Percentiles rank a stretch among this genome's conserved stretches.
Evolutionary conservation across 2,797 vertebrate genomes (phyloP).

Genomic region (Manis javanica): DNA sequence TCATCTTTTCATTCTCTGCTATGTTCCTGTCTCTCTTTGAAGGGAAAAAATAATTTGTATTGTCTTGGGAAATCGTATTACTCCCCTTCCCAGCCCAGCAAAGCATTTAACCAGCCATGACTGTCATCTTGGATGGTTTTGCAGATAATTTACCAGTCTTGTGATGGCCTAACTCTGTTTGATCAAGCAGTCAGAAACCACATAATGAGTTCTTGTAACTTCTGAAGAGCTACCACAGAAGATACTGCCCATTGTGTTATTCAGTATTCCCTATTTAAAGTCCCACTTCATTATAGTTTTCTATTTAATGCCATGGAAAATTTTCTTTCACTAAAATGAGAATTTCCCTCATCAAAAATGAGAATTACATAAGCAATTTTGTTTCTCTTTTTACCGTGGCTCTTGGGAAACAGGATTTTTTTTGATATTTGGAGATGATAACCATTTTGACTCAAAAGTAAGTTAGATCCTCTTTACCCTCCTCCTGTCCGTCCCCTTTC

Average conservation of each 20-base stretch:
- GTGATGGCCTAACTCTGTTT: not conserved
- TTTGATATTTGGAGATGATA: constrained; percentile 47
- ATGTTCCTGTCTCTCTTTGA: constrained; percentile 44
- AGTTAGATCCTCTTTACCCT: not conserved
- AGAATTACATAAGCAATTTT: constrained; percentile 3
- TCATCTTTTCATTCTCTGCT: not conserved
- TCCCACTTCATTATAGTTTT: constrained; percentile 51
- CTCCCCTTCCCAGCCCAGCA: not conserved
- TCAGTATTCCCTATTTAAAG: not conserved
- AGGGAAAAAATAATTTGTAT: not conserved
- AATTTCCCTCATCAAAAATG: constrained; percentile 46
- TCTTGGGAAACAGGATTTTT: constrained; percentile 38
- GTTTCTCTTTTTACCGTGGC: constrained; percentile 31
- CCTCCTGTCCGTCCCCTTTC: not conserved
- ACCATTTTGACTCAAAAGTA: not conserved
- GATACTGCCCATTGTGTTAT: not conserved
- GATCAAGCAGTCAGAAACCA: not conserved
- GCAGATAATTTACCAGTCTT: not conserved
- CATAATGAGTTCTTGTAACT: not conserved
- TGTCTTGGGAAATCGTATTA: constrained; percentile 32
- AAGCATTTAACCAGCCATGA: not conserved
- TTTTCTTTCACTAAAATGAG: constrained; percentile 45
- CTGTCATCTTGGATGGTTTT: constrained; percentile 2
- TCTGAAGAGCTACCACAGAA: not conserved
- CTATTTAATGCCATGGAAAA: constrained; percentile 32